Evolutionary conservation across 2,888 invertebrate genomes (phyloP), one percentile per base, ranked within the genome.

Genomic region (Scaeva pyrastri): DNA sequence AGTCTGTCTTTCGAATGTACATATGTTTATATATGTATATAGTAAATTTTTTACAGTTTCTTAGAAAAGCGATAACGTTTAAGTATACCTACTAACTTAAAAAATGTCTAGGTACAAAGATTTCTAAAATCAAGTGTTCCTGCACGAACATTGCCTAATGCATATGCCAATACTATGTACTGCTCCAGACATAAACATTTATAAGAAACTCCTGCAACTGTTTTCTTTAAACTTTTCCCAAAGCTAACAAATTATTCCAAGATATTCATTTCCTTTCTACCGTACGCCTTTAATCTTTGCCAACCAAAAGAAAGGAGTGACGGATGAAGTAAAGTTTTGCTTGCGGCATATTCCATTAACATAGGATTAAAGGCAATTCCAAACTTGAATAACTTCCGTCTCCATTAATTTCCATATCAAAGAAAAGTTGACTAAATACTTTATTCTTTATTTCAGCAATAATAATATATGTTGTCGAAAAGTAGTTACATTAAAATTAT

Each of bases 281-380:
- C 64, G 52, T 64, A 50, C 60, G 66, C 45, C 70, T 70, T 70
- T 75, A 80, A 81, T 81, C 70, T 75, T 66, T 39, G 19, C 41
- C 8, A 41, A 70, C 16, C n/a, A 62, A 55, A 62, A 55, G 55
- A 23, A 62, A 70, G 45, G 52, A 60, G 19, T 41, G 62, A 45
- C 23, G 41, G 31, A 62, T 36, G 52, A 48, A 71, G 74, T 70
- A 74, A 79, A 79, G 70, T 79, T 79, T 31, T 66, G 79, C 84
- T 72, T 52, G 12, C 45, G 84, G 84, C 71, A 8, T 58, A 75
- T 75, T 16, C 56, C 56, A 84, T 84, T 84, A 66, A 56, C 84
- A 80, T 84, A 80, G 68, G 84, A 84, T 76, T 84, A 84, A 84
- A 80, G 80, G 41, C 66, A 72, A 60, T 82, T 77, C 52, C 43